A percentile compares a stretch with the other conserved stretches of the same genome.
phyloP scores from a whole-genome alignment of 1,140 invertebrate species.

The Lordiphosa stackelbergi region DNA sequence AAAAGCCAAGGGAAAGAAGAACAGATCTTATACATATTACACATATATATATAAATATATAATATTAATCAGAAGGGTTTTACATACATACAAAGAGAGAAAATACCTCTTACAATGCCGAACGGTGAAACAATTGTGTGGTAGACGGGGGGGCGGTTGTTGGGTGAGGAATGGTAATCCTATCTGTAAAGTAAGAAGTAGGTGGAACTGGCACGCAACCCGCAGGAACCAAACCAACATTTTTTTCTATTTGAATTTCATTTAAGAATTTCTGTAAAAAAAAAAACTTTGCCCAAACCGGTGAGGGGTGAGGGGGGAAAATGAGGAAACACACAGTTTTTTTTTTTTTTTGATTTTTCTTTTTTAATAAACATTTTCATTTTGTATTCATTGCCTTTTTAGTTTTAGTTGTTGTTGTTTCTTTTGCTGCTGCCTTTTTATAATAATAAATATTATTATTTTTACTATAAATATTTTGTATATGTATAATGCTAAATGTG shows the following conservation, averaged over 20 bases:
- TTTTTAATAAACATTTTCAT: conserved; percentile 69
- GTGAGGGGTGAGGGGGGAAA: conserved; percentile 6
- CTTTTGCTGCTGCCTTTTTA: conserved; percentile 38
- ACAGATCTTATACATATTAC: too few species aligned
- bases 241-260: conserved; percentile 4
- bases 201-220: not conserved
- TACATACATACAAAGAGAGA: conserved; percentile 1
- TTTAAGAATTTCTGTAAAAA: conserved; percentile 5
- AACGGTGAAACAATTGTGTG: conserved; percentile 61
- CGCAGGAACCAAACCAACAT: conserved; percentile 20
- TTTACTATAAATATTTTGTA: conserved; percentile 68
- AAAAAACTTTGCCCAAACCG: not conserved
- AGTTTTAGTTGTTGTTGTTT: conserved; percentile 35
- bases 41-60: not conserved
- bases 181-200: conserved; percentile 10
- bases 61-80: too few species aligned
- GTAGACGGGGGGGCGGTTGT: conserved; percentile 17
- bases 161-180: conserved; percentile 5
- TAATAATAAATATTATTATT: conserved; percentile 71
- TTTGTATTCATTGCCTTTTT: conserved; percentile 54
- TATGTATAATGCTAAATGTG: conserved; percentile 39
- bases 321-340: conserved; percentile 47
- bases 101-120: conserved; percentile 61
- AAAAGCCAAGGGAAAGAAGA: too few species aligned
- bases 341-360: conserved; percentile 29